Base-by-base conservation (phyloP, 1,140 invertebrate genomes). In the Pogonus chalceus region DNA sequence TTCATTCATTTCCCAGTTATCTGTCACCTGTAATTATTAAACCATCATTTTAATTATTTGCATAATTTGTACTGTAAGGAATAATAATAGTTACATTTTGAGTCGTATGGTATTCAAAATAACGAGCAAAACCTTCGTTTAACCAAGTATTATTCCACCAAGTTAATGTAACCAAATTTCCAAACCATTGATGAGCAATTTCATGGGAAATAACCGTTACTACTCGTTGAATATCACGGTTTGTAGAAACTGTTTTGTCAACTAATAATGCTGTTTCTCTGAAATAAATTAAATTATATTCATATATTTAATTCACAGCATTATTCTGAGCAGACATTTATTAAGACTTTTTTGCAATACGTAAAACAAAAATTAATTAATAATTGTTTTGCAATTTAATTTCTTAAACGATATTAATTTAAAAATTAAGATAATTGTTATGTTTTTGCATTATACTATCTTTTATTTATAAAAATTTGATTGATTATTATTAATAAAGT, bases 121-220 rank as follows among this genome's bases (percentile, higher is more conserved):
- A 72, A 1, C 66, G 69, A 20, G 75, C 72, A 26, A 77, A 73
- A 0, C 75, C 76, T 56, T 78, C 75, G 52, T 76, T 77, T 2
- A 77, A 59, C 72, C 75, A 78, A 1, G 64, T 57, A 39, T 72
- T 64, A n/a, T 60, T 60, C 66, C 75, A 78, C 57, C 75, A 82
- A 24, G 71, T 57, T 0, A 77, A 75, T 0, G 79, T 80, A 0
- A 87, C 82, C 58, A 83, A 71, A 60, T 87, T 81, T 0, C 83
- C 84, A 58, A 84, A 85, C 83, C 83, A 87, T 66, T 79, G 78
- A 65, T 85, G 83, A 18, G 76, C 70, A 35, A 79, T 76, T 64
- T 84, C 82, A 59, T 84, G 83, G 43, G 74, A 71, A 31, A 82
- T 78, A 23, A 77, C 73, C 0, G 71, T 69, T 0, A 67, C 69